These are phyloP conservation scores for Hirudinaria manillensis DNA, from an alignment of 2,888 invertebrate genomes.

Conservation along the genomic window DNA sequence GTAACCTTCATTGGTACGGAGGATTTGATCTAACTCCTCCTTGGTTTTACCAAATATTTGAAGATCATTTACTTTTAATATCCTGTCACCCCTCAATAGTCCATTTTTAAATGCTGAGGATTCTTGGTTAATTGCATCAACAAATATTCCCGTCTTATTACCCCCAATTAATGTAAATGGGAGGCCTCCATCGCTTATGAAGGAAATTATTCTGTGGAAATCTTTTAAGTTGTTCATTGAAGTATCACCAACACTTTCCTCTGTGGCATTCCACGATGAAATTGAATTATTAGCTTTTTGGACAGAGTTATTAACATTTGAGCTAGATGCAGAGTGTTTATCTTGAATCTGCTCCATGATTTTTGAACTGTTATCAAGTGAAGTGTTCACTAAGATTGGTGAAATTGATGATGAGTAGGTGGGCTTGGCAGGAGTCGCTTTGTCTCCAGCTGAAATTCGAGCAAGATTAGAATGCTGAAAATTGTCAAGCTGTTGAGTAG, in stretches of 20 bases:
- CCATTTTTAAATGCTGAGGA: slow-evolving; percentile 37
- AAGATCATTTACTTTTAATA: slow-evolving; percentile 35
- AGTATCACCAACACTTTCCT: slow-evolving; percentile 20
- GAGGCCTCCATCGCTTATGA: slow-evolving; percentile 29
- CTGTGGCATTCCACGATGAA: background rate
- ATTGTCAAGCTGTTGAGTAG: slow-evolving; percentile 7
- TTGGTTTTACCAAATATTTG: slow-evolving; percentile 32
- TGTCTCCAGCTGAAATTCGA: slow-evolving; percentile 25
- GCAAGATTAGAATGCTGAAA: slow-evolving; percentile 27
- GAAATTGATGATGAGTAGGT: slow-evolving; percentile 30
- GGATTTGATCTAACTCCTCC: slow-evolving; percentile 36
- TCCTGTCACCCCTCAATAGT: slow-evolving; percentile 38
- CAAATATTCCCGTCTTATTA: slow-evolving; percentile 39
- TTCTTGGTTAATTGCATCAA: slow-evolving; percentile 34
- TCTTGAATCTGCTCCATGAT: slow-evolving; percentile 19
- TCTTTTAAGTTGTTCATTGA: background rate
- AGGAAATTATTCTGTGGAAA: slow-evolving; percentile 30
- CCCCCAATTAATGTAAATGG: slow-evolving; percentile 38
- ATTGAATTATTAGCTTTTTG: slow-evolving; percentile 1
- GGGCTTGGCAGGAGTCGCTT: slow-evolving; percentile 25
- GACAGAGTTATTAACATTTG: background rate
- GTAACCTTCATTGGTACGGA: slow-evolving; percentile 24
- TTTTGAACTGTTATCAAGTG: slow-evolving; percentile 25
- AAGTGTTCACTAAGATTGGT: background rate
- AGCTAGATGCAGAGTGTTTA: background rate